These are phyloP conservation scores for Dromaius novaehollandiae DNA, from an alignment of 2,113 vertebrate genomes.

Conservation along the genomic window DNA sequence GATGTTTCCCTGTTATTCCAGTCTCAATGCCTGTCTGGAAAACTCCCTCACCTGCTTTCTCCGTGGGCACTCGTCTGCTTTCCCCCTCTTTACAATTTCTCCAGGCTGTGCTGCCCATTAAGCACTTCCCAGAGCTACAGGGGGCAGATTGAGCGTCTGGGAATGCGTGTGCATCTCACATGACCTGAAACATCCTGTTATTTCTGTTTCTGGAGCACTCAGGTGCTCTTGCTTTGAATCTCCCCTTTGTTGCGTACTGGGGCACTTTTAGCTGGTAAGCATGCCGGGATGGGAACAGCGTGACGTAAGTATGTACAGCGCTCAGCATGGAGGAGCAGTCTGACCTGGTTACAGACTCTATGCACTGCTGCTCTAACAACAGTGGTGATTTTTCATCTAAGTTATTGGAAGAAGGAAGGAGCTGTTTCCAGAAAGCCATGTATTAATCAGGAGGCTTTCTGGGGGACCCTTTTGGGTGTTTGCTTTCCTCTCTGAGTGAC, in stretches of 20 bases:
- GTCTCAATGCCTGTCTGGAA: not conserved
- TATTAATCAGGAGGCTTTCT: not conserved
- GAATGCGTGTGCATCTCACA: not conserved
- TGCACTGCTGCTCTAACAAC: not conserved
- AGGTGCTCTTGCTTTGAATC: slow-evolving; percentile 32
- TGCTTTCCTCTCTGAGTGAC: not conserved
- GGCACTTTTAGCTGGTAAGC: not conserved
- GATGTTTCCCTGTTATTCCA: not conserved
- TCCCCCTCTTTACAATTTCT: not conserved
- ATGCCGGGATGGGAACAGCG: not conserved
- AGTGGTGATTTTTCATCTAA: not conserved
- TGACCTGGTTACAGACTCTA: slow-evolving; percentile 5
- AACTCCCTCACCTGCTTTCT: slow-evolving; percentile 39
- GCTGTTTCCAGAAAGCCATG: not conserved
- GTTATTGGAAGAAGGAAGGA: not conserved
- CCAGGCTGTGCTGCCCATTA: not conserved
- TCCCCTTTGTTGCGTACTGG: not conserved
- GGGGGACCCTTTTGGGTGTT: not conserved
- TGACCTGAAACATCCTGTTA: not conserved
- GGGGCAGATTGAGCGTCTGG: slow-evolving; percentile 15
- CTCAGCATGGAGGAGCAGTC: not conserved
- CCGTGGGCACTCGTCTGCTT: not conserved
- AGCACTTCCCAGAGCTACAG: slow-evolving; percentile 8
- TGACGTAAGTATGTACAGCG: not conserved
- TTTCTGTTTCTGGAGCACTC: not conserved